Evolutionary conservation across 2,113 vertebrate genomes (phyloP), one percentile per base, ranked within the genome.

Genomic region (Brienomyrus brachyistius): DNA sequence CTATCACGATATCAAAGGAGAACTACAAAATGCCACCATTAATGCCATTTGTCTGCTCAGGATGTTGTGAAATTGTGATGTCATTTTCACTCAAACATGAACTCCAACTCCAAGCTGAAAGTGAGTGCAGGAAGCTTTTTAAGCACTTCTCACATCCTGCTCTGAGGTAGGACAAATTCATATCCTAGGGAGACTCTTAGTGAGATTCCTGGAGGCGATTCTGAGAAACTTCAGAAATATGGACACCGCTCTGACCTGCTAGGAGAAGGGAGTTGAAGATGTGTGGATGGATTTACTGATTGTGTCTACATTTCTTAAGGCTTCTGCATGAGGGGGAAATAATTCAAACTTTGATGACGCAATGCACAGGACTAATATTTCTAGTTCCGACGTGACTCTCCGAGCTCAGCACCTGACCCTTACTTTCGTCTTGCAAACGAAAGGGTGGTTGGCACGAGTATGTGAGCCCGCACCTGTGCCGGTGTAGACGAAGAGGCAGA

Each of bases 401-500:
- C 6, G 31, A 43, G 31, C 70, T 40, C 31, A 40, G 31, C 2
- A 35, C 31, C 4, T 7, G 15, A 7, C 74, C 15, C 31, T 8
- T 35, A 43, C 13, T 17, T 80, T 11, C 10, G 10, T 17, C 35
- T 40, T 43, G 74, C 17, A 80, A 43, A 84, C 13, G 9, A n/a
- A 48, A n/a, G 21, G 43, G 21, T 13, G 15, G 82, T 1, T 48
- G 45, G 19, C 21, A 48, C 0, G 2, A 21, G 23, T 23, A 19
- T 2, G 17, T 47, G 45, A 84, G 8, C 1, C 98, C 98, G 97
- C 91, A 99, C 98, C 98, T 92, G 98, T 99, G 93, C 98, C 98
- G 0, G 95, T 97, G 95, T 99, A 99, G 92, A 99, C 98, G 0
- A 97, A 98, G 62, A 99, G 97, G 86, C 98, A 98, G 4, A 99